Conservation (phyloP, 1,140 invertebrate species). For the Drosophila pseudoobscura region DNA sequence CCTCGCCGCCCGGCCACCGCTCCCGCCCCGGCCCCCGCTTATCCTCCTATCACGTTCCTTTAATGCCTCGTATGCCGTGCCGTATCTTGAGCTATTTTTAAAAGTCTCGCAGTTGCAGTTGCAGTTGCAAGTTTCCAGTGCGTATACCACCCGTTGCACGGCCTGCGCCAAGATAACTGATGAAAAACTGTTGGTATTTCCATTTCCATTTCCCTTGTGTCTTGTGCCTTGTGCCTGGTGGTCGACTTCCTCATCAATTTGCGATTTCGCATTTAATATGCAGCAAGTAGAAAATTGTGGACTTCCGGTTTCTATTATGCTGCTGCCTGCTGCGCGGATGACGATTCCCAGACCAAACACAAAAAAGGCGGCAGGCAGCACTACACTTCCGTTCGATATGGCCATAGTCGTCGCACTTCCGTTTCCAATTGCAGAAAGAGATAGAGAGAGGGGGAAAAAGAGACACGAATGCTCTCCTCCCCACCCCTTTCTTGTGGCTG, state of each 20-base stretch:
- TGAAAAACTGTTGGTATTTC: too few relatives aligned
- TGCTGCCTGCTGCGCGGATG: constrained; percentile 43
- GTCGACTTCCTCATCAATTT: constrained; percentile 27
- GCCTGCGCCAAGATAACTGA: constrained; percentile 14
- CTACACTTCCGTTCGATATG: constrained; percentile 67
- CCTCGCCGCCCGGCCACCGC: too few relatives aligned
- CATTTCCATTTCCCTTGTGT: neutral
- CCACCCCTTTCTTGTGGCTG: too few relatives aligned
- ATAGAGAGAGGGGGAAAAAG: neutral
- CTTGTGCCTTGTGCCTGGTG: neutral
- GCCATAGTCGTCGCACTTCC: constrained; percentile 55
- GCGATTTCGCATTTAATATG: constrained; percentile 58
- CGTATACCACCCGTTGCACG: constrained; percentile 62
- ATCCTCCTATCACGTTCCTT: neutral
- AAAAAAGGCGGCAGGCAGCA: constrained; percentile 33
- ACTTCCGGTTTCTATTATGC: constrained; percentile 74
- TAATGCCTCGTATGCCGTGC: neutral
- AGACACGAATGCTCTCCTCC: constrained; percentile 4
- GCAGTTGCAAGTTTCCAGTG: constrained; percentile 8
- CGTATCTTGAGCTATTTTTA: constrained; percentile 46
- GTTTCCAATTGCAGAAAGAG: constrained; percentile 60
- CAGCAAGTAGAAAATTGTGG: constrained; percentile 76
- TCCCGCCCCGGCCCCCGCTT: neutral
- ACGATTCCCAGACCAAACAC: constrained; percentile 59
- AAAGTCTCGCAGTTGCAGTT: constrained; percentile 21